Percentiles rank a stretch among this genome's conserved stretches.
Conservation (phyloP, 2,888 invertebrate genomes). For the Malthinus flaveolus region DNA sequence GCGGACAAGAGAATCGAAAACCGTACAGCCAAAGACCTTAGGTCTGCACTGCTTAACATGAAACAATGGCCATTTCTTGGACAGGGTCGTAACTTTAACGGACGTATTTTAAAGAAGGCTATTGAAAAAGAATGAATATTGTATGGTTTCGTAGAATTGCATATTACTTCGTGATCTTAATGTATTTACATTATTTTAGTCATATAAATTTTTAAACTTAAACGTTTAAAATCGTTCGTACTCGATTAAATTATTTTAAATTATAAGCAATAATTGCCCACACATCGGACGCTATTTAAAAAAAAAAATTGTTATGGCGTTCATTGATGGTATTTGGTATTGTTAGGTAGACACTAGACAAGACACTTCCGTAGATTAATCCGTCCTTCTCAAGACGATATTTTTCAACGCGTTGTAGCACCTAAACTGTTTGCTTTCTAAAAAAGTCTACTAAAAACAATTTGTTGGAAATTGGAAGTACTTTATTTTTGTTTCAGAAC, state of each 20-base stretch:
- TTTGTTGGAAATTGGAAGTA: too few relatives aligned
- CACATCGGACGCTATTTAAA: too few relatives aligned
- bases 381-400: too few relatives aligned
- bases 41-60: conserved; percentile 22
- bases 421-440: too few relatives aligned
- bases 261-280: neutral
- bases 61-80: conserved; percentile 29
- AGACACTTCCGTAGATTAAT: too few relatives aligned
- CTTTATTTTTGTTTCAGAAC: too few relatives aligned
- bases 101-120: conserved; percentile 23
- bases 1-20: conserved; percentile 19
- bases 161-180: conserved; percentile 21
- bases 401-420: too few relatives aligned
- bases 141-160: conserved; percentile 31
- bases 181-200: conserved; percentile 12
- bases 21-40: conserved; percentile 21
- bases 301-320: too few relatives aligned
- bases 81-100: conserved; percentile 23
- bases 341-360: too few relatives aligned
- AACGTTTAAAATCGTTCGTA: neutral
- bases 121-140: conserved; percentile 33
- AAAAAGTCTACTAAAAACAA: too few relatives aligned
- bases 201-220: neutral
- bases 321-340: too few relatives aligned
- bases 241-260: conserved; percentile 4